Conservation (phyloP, 2,113 vertebrate species). For the Notarius lentiginosus region DNA sequence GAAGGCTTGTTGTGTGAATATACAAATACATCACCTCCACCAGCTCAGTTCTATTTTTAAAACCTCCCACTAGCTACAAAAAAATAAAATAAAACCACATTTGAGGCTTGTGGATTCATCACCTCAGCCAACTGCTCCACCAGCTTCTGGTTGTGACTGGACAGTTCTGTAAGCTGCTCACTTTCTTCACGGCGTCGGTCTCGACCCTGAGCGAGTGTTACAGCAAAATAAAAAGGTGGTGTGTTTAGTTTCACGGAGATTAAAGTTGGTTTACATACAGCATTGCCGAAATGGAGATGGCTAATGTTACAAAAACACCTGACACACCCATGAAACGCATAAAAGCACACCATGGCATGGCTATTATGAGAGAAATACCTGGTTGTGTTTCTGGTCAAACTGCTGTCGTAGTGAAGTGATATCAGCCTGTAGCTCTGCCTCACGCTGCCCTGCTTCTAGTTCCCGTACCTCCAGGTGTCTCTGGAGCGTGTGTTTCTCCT, state of each 20-base stretch:
- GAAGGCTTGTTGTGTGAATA: not conserved
- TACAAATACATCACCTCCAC: slow-evolving; percentile 4
- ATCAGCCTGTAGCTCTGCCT: slow-evolving; percentile 70
- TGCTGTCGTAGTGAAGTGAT: slow-evolving; percentile 58
- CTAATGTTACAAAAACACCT: not conserved
- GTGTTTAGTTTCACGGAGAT: not conserved
- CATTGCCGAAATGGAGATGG: not conserved
- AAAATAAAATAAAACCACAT: not conserved
- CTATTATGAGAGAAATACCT: not conserved
- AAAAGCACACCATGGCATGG: not conserved
- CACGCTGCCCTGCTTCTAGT: slow-evolving; percentile 66
- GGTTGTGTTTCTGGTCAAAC: slow-evolving; percentile 66
- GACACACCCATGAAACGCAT: not conserved
- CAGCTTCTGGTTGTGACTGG: slow-evolving; percentile 75
- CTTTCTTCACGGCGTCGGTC: slow-evolving; percentile 69
- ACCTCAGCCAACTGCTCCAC: slow-evolving; percentile 80
- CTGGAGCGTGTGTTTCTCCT: slow-evolving; percentile 71
- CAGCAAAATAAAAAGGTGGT: not conserved
- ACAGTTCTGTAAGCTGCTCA: slow-evolving; percentile 70
- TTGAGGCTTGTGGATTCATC: slow-evolving; percentile 5
- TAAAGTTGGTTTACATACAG: not conserved
- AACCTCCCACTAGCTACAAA: not conserved
- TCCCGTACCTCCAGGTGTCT: slow-evolving; percentile 70
- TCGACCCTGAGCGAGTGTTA: slow-evolving; percentile 47
- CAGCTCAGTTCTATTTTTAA: not conserved